Percentiles rank a stretch among this genome's conserved stretches.
These are phyloP conservation scores for Chrysocyon brachyurus DNA, from an alignment of 2,797 vertebrate genomes.

Conservation along the genomic window DNA sequence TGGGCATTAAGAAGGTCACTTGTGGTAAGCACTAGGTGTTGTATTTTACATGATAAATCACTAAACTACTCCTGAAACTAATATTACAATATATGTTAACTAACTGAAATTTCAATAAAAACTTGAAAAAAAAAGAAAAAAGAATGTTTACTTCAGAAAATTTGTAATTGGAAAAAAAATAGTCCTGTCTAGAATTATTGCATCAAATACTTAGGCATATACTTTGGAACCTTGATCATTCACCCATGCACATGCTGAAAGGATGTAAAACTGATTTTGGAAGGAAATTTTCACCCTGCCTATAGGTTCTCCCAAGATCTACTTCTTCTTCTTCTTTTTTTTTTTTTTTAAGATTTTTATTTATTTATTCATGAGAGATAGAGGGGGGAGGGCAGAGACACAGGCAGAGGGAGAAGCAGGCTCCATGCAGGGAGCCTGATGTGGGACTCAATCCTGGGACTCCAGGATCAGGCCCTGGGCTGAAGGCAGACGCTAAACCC, in stretches of 20 bases:
- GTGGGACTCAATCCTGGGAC: no score
- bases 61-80: neutral
- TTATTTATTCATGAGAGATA: no score
- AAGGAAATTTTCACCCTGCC: slow-evolving; percentile 31
- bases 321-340: no score
- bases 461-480: no score
- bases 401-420: no score
- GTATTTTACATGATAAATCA: neutral
- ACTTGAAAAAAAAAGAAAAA: neutral
- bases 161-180: neutral
- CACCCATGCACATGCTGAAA: neutral
- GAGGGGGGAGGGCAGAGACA: no score
- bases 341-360: no score
- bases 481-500: no score
- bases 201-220: neutral
- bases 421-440: no score
- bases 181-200: neutral
- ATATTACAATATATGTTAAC: neutral
- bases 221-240: neutral
- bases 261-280: neutral
- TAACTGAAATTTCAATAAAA: neutral
- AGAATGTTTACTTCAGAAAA: neutral
- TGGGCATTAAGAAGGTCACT: neutral
- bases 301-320: neutral
- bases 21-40: neutral